phyloP scores from a whole-genome alignment of 2,888 invertebrate species.

The Chrysopilus asiliformis region DNA sequence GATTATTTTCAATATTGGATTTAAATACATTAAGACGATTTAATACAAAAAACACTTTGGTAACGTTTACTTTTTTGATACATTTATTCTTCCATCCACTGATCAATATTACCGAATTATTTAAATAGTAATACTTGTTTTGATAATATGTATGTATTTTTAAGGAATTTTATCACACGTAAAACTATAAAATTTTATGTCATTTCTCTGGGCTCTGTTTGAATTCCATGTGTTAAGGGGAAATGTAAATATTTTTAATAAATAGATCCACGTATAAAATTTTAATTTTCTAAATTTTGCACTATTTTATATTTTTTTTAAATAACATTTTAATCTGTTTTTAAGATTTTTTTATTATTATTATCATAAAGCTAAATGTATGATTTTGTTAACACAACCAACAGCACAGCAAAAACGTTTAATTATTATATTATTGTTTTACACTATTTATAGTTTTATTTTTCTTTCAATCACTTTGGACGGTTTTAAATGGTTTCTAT shows the following conservation, averaged over 20 bases:
- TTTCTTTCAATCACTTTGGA: not conserved
- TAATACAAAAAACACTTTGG: not conserved
- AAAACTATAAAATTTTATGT: too few species aligned
- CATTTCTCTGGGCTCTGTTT: too few species aligned
- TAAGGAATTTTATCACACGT: too few species aligned
- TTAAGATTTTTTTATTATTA: too few species aligned
- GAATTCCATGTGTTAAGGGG: too few species aligned
- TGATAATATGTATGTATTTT: too few species aligned
- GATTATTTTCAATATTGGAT: not conserved
- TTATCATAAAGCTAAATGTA: too few species aligned
- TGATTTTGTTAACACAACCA: constrained; percentile 10
- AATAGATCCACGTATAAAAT: too few species aligned
- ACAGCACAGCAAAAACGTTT: constrained; percentile 4
- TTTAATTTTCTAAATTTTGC: constrained; percentile 1
- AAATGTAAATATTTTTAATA: too few species aligned
- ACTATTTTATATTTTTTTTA: not conserved
- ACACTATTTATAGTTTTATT: not conserved
- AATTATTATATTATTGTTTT: not conserved
- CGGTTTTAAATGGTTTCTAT: not conserved
- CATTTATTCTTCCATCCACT: not conserved
- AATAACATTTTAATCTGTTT: not conserved
- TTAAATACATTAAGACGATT: not conserved
- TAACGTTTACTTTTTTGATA: too few species aligned
- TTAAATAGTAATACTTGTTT: not conserved
- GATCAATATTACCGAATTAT: not conserved